Evolutionary conservation across 1,140 invertebrate genomes (phyloP).

Genomic region (Mamestra configurata): DNA sequence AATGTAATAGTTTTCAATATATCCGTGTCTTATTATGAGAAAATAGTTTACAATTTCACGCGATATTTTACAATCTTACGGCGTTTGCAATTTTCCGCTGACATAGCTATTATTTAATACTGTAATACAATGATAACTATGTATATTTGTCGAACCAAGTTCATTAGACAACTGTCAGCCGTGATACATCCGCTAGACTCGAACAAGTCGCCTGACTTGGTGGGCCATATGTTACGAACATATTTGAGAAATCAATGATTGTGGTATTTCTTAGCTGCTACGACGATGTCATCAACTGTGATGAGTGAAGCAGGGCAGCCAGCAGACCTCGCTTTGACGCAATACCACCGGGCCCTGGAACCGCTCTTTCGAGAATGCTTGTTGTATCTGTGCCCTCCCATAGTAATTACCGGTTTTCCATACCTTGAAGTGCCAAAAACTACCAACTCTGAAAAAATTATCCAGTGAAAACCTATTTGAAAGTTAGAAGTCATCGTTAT

Average conservation of each 20-base stretch:
- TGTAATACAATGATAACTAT: too few species aligned
- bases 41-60: too few species aligned
- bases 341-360: neutral
- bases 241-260: slow-evolving; percentile 55
- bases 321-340: neutral
- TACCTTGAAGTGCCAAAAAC: neutral
- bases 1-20: too few species aligned
- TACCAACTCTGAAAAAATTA: neutral
- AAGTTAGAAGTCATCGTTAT: neutral
- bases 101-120: too few species aligned
- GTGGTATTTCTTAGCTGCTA: slow-evolving; percentile 60
- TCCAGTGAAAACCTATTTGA: neutral
- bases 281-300: slow-evolving; percentile 63
- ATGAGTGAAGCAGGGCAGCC: slow-evolving; percentile 49
- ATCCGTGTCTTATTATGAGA: too few species aligned
- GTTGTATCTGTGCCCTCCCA: neutral
- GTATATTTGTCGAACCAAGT: too few species aligned
- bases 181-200: too few species aligned
- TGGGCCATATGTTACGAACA: too few species aligned
- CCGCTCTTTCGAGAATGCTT: neutral
- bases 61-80: too few species aligned
- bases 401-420: neutral
- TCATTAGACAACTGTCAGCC: too few species aligned
- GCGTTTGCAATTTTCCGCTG: too few species aligned
- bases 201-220: too few species aligned